phyloP scores from a whole-genome alignment of 1,140 invertebrate species.

The Drosophila bipectinata region DNA sequence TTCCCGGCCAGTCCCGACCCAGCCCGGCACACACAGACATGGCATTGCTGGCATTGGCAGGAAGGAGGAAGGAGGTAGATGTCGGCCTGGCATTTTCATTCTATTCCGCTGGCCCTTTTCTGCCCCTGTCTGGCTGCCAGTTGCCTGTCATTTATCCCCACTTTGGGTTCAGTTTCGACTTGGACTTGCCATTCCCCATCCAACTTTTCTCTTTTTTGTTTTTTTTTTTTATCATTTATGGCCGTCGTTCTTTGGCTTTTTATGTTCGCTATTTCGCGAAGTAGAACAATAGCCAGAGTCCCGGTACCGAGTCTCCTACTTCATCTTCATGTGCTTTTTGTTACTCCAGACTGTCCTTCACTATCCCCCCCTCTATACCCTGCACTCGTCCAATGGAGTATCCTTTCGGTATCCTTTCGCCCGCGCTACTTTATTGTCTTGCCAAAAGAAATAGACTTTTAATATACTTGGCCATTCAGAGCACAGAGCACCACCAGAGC shows the following conservation, averaged over 20 bases:
- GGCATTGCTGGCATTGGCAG: conserved; percentile 68
- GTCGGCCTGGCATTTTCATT: conserved; percentile 8
- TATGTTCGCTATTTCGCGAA: conserved; percentile 79
- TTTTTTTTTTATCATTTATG: conserved; percentile 56
- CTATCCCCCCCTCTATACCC: not conserved
- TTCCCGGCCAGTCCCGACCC: not conserved
- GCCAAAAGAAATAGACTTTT: conserved; percentile 81
- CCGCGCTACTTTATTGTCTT: conserved; percentile 73
- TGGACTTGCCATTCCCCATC: conserved; percentile 9
- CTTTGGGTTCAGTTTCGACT: conserved; percentile 44
- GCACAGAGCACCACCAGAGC: conserved; percentile 25
- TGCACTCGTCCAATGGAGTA: not conserved
- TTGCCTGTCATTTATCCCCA: conserved; percentile 69
- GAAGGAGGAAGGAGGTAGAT: conserved; percentile 15
- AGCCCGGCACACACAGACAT: conserved; percentile 38
- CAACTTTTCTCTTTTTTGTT: not conserved
- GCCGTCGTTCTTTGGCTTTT: conserved; percentile 65
- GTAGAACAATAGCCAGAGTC: conserved; percentile 70
- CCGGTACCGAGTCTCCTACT: conserved; percentile 23
- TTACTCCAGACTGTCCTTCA: conserved; percentile 31
- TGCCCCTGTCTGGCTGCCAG: conserved; percentile 55
- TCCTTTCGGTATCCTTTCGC: conserved; percentile 29
- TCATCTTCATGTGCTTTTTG: conserved; percentile 56
- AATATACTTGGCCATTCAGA: conserved; percentile 70
- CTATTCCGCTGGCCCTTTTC: not conserved